Evolutionary conservation across 1,140 invertebrate species (phyloP), one percentile per base, ranked within the genome.

Genomic region (Eupeodes corollae): DNA sequence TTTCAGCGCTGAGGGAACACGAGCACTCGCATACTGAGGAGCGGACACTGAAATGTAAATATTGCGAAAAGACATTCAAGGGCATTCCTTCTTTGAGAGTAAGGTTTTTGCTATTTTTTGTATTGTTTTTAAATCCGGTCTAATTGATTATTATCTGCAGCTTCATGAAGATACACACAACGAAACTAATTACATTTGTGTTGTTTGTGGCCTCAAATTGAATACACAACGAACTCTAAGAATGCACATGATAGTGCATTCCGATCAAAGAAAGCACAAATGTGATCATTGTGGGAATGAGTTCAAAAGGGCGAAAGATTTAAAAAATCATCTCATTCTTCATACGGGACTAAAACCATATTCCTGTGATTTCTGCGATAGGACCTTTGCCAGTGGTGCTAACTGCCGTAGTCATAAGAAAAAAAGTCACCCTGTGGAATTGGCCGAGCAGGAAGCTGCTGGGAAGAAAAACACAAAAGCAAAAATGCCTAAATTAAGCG

Each of bases 211-310:
- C 3, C 46, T 73, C 26, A 58, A 63, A 42, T 57, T 74, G 2
- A 71, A 70, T 45, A 73, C 72, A 1, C 59, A 68, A 8, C 58
- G 72, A 14, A 74, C 72, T 5, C 55, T 73, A 5, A 58, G 67
- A 31, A 72, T 70, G 60, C 72, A 74, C 52, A 58, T 72, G 31
- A 47, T 73, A 16, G 69, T 73, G 0, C 72, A 74, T 50, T 59
- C 60, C 19, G 68, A 71, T 49, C 56, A 56, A 16, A 67, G 68
- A 34, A 62, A 66, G 13, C 68, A 58, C n/a, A 70, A 71, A 41
- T 67, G 63, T 53, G 45, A 57, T 30, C 58, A 53, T 5, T 67
- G 63, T 37, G 49, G 51, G 1, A 46, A 46, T 2, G 47, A 41
- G 2, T 57, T 51, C 19, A 55, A 55, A 33, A 51, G 59, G 39